Evolutionary conservation across 2,888 invertebrate genomes (phyloP).

Genomic region (Brachyptera putata): DNA sequence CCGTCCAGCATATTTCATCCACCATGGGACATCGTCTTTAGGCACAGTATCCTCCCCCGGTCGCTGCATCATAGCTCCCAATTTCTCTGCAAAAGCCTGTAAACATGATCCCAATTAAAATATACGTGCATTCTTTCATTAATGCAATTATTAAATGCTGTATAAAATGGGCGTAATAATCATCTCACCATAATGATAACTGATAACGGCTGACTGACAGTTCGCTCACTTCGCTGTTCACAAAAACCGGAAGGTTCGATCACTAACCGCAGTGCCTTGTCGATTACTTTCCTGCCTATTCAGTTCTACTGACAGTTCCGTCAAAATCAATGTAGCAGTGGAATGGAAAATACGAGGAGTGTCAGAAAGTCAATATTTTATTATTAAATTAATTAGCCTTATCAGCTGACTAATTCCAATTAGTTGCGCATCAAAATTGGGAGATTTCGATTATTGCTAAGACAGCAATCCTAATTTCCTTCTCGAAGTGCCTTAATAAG

Average conservation of each 20-base stretch:
- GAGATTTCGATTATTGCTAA: no score
- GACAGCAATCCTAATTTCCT: background rate
- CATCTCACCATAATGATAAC: conserved; percentile 14
- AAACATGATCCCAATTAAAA: no score
- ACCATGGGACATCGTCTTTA: conserved; percentile 84
- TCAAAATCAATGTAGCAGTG: background rate
- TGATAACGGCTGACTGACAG: no score
- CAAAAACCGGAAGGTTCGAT: conserved; percentile 16
- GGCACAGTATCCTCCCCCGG: conserved; percentile 67
- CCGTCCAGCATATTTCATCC: conserved; percentile 82
- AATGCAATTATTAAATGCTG: no score
- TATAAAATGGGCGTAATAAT: background rate
- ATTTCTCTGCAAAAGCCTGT: conserved; percentile 75
- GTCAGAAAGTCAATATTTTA: no score
- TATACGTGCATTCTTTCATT: no score
- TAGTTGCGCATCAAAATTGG: no score
- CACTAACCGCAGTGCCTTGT: background rate
- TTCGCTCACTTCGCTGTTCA: no score
- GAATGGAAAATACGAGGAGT: background rate
- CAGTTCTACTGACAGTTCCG: background rate
- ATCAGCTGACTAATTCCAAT: no score
- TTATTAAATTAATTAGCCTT: no score
- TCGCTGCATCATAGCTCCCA: conserved; percentile 72
- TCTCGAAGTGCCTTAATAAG: background rate
- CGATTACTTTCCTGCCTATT: background rate